phyloP scores from a whole-genome alignment of 2,888 invertebrate species.

The Pasiphila rectangulata region DNA sequence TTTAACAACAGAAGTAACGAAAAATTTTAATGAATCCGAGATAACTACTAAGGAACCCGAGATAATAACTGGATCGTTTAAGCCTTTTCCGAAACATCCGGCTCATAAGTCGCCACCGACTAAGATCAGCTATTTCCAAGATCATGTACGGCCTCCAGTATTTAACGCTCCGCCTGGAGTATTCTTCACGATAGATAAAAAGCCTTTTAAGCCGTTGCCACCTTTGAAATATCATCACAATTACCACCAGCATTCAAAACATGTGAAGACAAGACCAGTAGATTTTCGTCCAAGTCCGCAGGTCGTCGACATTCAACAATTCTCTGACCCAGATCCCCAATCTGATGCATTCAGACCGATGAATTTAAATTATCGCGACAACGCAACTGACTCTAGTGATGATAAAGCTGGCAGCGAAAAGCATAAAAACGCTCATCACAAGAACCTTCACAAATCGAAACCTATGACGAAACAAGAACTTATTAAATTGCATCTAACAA shows the following conservation, averaged over 20 bases:
- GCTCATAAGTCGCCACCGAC: constrained; percentile 40
- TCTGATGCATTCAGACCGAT: constrained; percentile 69
- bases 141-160: constrained; percentile 66
- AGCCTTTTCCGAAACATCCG: constrained; percentile 44
- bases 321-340: constrained; percentile 54
- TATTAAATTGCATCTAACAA: constrained; percentile 47
- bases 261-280: constrained; percentile 47
- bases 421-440: constrained; percentile 46
- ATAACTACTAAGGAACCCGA: constrained; percentile 51
- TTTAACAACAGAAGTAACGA: constrained; percentile 43
- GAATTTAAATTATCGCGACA: constrained; percentile 46
- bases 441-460: constrained; percentile 51
- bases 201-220: constrained; percentile 74
- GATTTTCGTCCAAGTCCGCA: constrained; percentile 72
- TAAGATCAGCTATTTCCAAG: constrained; percentile 59
- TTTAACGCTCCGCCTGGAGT: constrained; percentile 74
- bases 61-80: constrained; percentile 40
- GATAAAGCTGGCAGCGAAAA: constrained; percentile 39
- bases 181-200: constrained; percentile 73
- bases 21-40: constrained; percentile 44
- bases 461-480: constrained; percentile 56
- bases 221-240: constrained; percentile 55
- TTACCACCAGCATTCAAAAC: constrained; percentile 44
- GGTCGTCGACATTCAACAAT: constrained; percentile 55
- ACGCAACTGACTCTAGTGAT: constrained; percentile 33